phyloP scores from a whole-genome alignment of 2,888 invertebrate genomes.

The Galerucella calmariensis region DNA sequence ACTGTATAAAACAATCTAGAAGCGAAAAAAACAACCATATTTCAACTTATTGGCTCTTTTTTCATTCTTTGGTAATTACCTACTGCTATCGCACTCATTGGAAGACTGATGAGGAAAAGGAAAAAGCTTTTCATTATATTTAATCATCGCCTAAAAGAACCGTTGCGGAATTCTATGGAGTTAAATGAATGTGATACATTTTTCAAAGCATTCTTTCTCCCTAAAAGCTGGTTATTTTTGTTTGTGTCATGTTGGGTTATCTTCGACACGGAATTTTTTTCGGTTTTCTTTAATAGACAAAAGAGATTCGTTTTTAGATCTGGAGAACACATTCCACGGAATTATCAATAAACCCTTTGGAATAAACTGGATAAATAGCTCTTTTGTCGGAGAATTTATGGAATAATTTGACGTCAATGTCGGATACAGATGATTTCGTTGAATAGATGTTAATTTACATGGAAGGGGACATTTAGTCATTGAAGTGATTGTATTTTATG shows the following conservation, averaged over 20 bases:
- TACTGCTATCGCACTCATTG: conserved; percentile 16
- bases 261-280: conserved; percentile 28
- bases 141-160: conserved; percentile 40
- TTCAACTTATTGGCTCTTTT: background rate
- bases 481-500: background rate
- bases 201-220: conserved; percentile 37
- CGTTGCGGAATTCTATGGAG: conserved; percentile 26
- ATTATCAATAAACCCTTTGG: background rate
- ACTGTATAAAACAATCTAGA: background rate
- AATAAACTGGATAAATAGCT: conserved; percentile 5
- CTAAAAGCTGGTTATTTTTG: conserved; percentile 38
- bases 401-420: background rate
- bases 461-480: background rate
- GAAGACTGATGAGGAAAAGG: conserved; percentile 35
- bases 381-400: background rate
- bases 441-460: background rate
- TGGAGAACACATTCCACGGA: conserved; percentile 15
- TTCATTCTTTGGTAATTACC: conserved; percentile 4
- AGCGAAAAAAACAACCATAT: background rate
- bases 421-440: background rate
- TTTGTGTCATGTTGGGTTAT: conserved; percentile 37
- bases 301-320: conserved; percentile 31
- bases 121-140: conserved; percentile 44
- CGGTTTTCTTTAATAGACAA: conserved; percentile 32
- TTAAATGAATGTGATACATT: conserved; percentile 42